These are phyloP conservation scores for Aegotheles bennettii DNA, from an alignment of 2,113 vertebrate species.

Conservation along the genomic window DNA sequence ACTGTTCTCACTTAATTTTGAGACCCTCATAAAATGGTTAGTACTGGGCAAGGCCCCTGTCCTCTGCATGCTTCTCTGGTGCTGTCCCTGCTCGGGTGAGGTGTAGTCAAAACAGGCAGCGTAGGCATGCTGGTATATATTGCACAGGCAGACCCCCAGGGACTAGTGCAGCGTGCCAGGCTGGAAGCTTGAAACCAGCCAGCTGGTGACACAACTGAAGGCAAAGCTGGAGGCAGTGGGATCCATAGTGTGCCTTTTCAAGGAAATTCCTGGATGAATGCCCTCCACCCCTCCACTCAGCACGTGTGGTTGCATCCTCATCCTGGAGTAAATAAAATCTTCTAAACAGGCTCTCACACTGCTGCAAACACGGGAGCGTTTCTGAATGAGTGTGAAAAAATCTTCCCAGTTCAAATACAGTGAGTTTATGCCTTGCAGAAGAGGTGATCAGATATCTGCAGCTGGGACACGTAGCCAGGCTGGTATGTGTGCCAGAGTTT, in stretches of 20 bases:
- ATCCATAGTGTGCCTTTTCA: neutral
- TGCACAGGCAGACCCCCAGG: neutral
- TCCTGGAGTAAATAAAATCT: neutral
- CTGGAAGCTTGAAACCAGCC: neutral
- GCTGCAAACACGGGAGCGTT: neutral
- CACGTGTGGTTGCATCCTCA: rapidly evolving
- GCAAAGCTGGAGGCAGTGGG: neutral
- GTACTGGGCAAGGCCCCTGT: neutral
- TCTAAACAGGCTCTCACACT: neutral
- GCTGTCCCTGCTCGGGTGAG: neutral
- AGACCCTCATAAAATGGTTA: neutral
- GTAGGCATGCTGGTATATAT: neutral
- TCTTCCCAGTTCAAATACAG: neutral
- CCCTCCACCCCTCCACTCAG: neutral
- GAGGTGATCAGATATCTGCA: neutral
- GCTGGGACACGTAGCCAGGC: neutral
- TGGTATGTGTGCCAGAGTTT: neutral
- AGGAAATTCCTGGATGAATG: neutral
- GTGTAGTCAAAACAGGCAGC: neutral
- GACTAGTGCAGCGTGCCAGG: neutral
- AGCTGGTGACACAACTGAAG: neutral
- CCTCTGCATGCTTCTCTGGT: neutral
- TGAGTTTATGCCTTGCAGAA: neutral
- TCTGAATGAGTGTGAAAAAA: neutral
- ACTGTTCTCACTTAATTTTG: neutral